Evolutionary conservation across 2,797 vertebrate genomes (phyloP).

Genomic region (Coreius guichenoti): DNA sequence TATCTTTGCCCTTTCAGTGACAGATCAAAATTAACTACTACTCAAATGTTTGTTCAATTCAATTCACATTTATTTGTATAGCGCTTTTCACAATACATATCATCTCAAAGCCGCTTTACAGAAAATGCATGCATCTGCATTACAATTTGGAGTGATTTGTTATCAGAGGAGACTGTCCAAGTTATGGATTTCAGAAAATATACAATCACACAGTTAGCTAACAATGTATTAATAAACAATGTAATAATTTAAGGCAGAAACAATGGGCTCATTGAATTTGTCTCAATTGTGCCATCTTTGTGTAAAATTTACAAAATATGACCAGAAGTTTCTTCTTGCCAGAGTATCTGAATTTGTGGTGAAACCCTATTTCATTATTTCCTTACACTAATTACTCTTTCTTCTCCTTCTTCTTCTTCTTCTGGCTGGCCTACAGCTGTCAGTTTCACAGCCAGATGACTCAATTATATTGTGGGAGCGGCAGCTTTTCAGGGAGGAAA

Average conservation of each 20-base stretch:
- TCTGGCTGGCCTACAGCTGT: constrained; percentile 58
- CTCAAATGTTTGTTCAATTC: not conserved
- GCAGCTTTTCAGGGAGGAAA: constrained; percentile 49
- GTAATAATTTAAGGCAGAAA: too few species aligned
- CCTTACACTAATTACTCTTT: constrained; percentile 59
- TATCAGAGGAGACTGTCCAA: too few species aligned
- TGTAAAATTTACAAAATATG: not conserved
- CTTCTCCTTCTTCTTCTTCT: constrained; percentile 6
- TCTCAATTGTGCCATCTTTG: not conserved
- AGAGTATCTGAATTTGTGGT: constrained; percentile 57
- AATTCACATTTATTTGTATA: too few species aligned
- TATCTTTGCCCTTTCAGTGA: not conserved
- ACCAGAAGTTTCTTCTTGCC: constrained; percentile 46
- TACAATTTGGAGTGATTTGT: too few species aligned
- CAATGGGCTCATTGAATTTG: too few species aligned
- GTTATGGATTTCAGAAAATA: too few species aligned
- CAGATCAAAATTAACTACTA: not conserved
- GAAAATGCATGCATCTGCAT: too few species aligned
- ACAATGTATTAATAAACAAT: too few species aligned
- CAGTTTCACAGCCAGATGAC: constrained; percentile 65
- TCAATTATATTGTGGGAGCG: constrained; percentile 60
- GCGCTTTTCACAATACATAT: too few species aligned
- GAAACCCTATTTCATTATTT: constrained; percentile 61
- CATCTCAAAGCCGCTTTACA: too few species aligned
- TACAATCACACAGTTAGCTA: too few species aligned